These are phyloP conservation scores for Luidia sarsii DNA, from an alignment of 53 echinoderm and acorn worm genomes.

Conservation along the genomic window DNA sequence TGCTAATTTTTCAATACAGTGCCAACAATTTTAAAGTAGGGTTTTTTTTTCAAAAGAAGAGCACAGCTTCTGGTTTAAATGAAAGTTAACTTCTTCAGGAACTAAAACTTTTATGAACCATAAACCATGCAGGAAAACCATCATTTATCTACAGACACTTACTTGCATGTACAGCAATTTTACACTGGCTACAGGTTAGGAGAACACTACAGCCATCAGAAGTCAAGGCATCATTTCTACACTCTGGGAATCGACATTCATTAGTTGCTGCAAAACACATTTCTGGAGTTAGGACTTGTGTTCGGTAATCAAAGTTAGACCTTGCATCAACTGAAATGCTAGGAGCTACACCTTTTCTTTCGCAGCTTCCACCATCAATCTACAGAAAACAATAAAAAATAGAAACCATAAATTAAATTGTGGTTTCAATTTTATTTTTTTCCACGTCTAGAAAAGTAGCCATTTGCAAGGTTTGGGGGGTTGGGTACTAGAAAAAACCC, in stretches of 20 bases:
- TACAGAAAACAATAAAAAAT: neutral
- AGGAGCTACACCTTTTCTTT: neutral
- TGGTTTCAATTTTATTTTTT: too few relatives aligned
- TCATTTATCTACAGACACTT: conserved; percentile 59
- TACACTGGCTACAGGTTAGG: conserved; percentile 81
- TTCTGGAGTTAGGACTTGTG: conserved; percentile 83
- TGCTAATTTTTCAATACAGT: too few relatives aligned
- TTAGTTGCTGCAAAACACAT: conserved; percentile 82
- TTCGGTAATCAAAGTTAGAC: conserved; percentile 58
- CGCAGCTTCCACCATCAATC: conserved; percentile 59
- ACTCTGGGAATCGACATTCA: conserved; percentile 63
- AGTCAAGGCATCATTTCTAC: conserved; percentile 58
- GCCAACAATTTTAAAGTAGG: too few relatives aligned
- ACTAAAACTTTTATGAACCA: too few relatives aligned
- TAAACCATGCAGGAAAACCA: too few relatives aligned
- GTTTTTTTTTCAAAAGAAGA: too few relatives aligned
- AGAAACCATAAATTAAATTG: neutral
- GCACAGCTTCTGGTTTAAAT: too few relatives aligned
- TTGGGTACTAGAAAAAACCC: too few relatives aligned
- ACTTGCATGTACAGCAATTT: conserved; percentile 98
- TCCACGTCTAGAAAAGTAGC: too few relatives aligned
- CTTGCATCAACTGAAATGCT: conserved; percentile 8
- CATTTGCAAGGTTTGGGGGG: too few relatives aligned
- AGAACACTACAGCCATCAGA: conserved; percentile 75
- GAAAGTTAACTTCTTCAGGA: too few relatives aligned